A percentile compares a stretch with the other conserved stretches of the same genome.
phyloP scores from a whole-genome alignment of 2,797 vertebrate species.

The Propithecus deckenii region DNA sequence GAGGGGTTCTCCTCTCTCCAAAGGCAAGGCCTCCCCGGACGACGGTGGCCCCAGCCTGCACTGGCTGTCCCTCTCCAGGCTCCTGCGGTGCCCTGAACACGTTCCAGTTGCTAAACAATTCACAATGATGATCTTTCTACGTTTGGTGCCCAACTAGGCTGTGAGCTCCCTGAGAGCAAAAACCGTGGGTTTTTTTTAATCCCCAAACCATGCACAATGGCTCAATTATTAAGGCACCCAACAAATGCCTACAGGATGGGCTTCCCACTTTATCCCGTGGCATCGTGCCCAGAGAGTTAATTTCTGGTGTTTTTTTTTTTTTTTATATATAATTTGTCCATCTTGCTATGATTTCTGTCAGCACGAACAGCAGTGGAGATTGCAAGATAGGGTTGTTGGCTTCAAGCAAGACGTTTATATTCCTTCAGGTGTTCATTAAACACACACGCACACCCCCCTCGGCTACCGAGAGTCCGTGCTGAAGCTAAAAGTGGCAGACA shows the following conservation, averaged over 20 bases:
- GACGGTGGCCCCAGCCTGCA: fast-evolving
- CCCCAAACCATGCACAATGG: neutral
- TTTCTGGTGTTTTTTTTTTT: neutral
- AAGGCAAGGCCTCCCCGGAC: neutral
- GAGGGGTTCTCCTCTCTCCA: neutral
- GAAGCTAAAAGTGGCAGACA: neutral
- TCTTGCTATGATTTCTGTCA: neutral
- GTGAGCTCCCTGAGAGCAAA: neutral
- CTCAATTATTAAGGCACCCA: fast-evolving
- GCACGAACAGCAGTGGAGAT: neutral
- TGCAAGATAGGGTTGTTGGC: neutral
- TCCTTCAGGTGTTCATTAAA: neutral
- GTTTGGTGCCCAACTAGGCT: neutral
- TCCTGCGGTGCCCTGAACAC: neutral
- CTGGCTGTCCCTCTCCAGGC: neutral
- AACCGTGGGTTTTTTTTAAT: fast-evolving
- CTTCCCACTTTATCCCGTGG: fast-evolving
- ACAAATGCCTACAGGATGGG: neutral
- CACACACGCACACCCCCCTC: neutral
- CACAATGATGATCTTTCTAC: neutral
- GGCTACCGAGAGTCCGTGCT: neutral
- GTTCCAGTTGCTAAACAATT: neutral
- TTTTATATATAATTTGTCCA: neutral
- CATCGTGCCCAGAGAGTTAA: neutral
- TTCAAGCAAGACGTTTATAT: neutral